Evolutionary conservation across 2,113 vertebrate species (phyloP).

Genomic region (Ceratotherium simum): DNA sequence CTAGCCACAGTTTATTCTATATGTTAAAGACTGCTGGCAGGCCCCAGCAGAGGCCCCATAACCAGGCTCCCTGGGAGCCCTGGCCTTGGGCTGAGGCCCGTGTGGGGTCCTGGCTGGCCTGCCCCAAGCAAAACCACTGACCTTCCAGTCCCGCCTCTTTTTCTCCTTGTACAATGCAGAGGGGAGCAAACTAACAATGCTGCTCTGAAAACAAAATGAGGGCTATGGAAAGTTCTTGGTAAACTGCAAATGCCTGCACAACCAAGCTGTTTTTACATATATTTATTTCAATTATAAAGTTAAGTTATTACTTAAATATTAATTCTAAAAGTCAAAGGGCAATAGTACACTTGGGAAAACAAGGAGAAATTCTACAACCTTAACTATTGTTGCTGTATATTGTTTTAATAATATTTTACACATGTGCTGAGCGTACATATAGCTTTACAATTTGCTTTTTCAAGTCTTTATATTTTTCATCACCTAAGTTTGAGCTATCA

Average conservation of each 20-base stretch:
- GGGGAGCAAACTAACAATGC: not conserved
- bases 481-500: no score
- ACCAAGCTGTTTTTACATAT: not conserved
- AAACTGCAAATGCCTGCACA: not conserved
- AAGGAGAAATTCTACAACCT: not conserved
- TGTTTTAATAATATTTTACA: not conserved
- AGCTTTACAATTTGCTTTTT: not conserved
- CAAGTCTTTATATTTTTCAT: not conserved
- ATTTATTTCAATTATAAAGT: not conserved
- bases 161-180: not conserved
- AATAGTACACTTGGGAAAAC: not conserved
- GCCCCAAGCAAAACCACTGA: not conserved
- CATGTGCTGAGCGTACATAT: no score
- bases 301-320: not conserved
- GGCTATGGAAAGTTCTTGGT: not conserved
- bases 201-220: not conserved
- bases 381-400: not conserved
- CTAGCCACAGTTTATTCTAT: not conserved
- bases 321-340: constrained; percentile 38
- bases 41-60: not conserved
- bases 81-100: not conserved
- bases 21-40: not conserved
- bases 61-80: not conserved
- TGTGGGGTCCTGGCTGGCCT: not conserved
- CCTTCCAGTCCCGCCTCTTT: not conserved